Evolutionary conservation across 1,140 invertebrate species (phyloP), one percentile per base, ranked within the genome.

Genomic region (Nylanderia fulva): DNA sequence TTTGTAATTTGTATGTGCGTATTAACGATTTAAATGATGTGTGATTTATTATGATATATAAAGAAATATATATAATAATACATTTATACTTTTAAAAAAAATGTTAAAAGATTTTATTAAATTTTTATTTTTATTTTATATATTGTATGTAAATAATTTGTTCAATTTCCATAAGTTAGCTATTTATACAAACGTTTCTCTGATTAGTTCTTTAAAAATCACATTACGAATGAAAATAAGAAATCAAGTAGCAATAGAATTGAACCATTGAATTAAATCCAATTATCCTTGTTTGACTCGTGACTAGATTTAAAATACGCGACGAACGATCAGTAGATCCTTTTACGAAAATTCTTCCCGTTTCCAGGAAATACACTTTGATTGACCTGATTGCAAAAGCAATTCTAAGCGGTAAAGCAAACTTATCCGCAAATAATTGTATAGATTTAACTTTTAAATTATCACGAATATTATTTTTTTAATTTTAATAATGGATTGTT

Each of bases 211-310:
- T 66, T 64, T 64, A 77, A 27, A 18, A 27, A 18, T 7, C 27
- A 24, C n/a, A 48, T 64, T 64, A 64, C 48, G 27, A 77, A 64
- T 64, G 39, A 24, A 68, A 68, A 66, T 66, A 79, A 79, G 21
- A 54, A 79, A 68, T 68, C 21, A 68, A 36, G 21, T 79, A 68
- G 45, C 21, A 39, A 21, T 68, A 27, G 21, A 79, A 63, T 64
- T 15, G 24, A 77, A 27, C n/a, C 13, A 79, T 79, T 79, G 4
- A 79, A 68, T 79, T 68, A 39, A 68, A 39, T 79, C 42, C 61
- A 79, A 66, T 79, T 79, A 39, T 15, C 63, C 54, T 18, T 21
- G 27, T 56, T 68, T 45, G 27, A 39, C 18, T 79, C 45, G 48
- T 54, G 45, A 79, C 42, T 21, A 79, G 75, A 66, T 66, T 79